Evolutionary conservation across 2,113 vertebrate genomes (phyloP).

Genomic region (Aspiorhynchus laticeps): DNA sequence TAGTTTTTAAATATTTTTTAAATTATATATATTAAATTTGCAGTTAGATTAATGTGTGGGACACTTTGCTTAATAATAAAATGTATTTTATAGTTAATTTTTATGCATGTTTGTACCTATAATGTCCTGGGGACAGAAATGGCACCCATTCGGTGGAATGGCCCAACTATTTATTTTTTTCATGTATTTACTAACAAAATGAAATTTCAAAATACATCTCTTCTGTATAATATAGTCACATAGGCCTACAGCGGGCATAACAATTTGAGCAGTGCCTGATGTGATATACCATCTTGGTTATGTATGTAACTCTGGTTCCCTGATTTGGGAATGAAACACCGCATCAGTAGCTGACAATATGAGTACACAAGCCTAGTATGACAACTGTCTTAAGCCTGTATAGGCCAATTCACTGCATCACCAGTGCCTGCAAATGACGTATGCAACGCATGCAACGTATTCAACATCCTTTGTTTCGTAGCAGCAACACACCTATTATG

Average conservation of each 20-base stretch:
- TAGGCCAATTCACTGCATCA: no score
- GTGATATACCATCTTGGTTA: background rate
- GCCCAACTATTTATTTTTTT: no score
- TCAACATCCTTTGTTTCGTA: background rate
- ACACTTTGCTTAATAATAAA: no score
- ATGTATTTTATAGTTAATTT: no score
- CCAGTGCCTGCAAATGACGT: no score
- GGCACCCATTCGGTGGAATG: no score
- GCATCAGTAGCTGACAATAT: background rate
- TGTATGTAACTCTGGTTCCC: background rate
- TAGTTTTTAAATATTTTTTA: no score
- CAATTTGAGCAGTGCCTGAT: background rate
- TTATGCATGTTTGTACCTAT: no score
- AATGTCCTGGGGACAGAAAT: no score
- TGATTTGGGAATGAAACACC: background rate
- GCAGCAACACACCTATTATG: background rate
- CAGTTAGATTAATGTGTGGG: no score
- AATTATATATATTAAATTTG: no score
- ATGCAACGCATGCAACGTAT: no score
- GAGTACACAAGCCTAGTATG: background rate
- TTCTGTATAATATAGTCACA: background rate
- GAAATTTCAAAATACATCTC: fast-evolving
- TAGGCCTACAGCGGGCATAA: background rate
- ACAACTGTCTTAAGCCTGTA: background rate
- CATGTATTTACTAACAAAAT: background rate